Evolutionary conservation across 2,888 invertebrate genomes (phyloP), one percentile per base, ranked within the genome.

Genomic region (Auanema freiburgensis): DNA sequence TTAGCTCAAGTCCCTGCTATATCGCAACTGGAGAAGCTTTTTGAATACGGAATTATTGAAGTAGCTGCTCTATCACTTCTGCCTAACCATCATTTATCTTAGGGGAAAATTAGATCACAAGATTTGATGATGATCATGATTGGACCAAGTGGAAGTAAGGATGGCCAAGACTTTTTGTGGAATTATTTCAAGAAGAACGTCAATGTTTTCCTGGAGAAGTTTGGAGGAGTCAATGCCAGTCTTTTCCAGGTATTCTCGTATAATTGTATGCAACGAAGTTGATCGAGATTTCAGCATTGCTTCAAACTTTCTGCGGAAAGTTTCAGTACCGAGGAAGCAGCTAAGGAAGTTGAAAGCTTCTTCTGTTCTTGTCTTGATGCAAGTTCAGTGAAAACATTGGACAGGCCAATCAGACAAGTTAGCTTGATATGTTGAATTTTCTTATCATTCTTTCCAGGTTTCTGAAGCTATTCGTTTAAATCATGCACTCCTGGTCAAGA

Each of bases 21-120:
- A 10, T 51, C 67, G 2, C 54, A 65, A 11, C 64, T 78, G 16
- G 66, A 72, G 5, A 57, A 69, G 14, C 65, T 78, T 42, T 82
- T 77, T 65, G 68, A 78, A 8, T 80, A 78, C 51, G 77, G 75
- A 12, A 64, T 80, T 56, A 66, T 64, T 42, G 60, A 80, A 40
- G 76, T 74, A 23, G 6, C 52, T 55, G 21, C 6, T 55, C 4
- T 49, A 2, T n/a, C 18, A 12, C 16, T 25, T 54, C 2, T 2
- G 55, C 11, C n/a, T 25, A 10, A 1, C 54, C 24, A 54, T 54
- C 18, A 25, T 25, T 18, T 24, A 43, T 52, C 69, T 50, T 44
- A 76, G 67, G 67, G 66, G 58, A 82, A 81, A 59, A 74, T 82
- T n/a, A 73, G 79, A 12, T 57, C 73, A 41, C 82, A 82, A 54